Base-by-base conservation (phyloP, 1,140 invertebrate species). In the Vanessa tameamea region DNA sequence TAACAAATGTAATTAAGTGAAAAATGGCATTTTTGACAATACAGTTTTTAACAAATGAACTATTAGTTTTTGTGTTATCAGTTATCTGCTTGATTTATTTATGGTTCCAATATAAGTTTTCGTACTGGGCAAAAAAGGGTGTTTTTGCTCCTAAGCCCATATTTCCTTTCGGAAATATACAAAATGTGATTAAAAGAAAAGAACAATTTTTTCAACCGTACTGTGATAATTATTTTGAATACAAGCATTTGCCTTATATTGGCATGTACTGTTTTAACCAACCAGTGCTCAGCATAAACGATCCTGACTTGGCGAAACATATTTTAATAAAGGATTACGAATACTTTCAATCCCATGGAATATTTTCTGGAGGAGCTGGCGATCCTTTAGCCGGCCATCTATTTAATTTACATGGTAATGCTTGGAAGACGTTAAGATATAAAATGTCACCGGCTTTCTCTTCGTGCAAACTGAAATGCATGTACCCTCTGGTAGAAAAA, bases 261-360 rank as follows among this genome's bases (percentile, higher is more conserved):
- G 94, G 86, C 16, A 83, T 93, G 79, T 94, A 93, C 64, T 85
- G 90, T 43, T 89, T 94, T 47, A 78, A 90, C 69, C 84, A 89
- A 65, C 91, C 91, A 5, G 85, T 90, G 26, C 78, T 91, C n/a
- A 85, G 91, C 3, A 78, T 94, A 6, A 83, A 93, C 20, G 93
- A 94, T 75, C 87, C 88, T 8, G 94, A 94, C 48, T 78, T 95
- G 48, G 93, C 94, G 5, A 94, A 94, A 57, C 87, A 89, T 47
- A 91, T 95, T 9, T 81, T 95, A 59, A 92, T 95, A 13, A 95
- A 94, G 82, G 94, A 95, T 83, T 95, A 94, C 76, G 87, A 91
- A 61, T 87, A 94, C 82, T 95, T 95, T 73, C 89, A 93, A 75
- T 93, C 94, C 48, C 92, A 94, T 23, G 93, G 94, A 1, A 86